Conservation (phyloP, 1,140 invertebrate species). For the Drosophila mojavensis region DNA sequence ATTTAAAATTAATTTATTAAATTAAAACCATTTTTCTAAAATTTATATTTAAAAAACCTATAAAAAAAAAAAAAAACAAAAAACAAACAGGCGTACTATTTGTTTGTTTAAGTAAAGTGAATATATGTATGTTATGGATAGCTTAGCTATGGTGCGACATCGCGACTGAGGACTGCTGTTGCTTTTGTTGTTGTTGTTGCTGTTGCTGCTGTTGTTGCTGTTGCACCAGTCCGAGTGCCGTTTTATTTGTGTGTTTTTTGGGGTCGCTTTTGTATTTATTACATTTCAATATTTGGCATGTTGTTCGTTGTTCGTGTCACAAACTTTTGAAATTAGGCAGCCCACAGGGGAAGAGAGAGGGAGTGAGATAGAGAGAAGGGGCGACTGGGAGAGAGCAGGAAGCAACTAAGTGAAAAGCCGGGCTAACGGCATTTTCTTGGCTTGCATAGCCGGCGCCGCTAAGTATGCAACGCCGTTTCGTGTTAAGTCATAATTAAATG, state of each 20-base stretch:
- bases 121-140: no score
- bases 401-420: neutral
- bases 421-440: constrained; percentile 46
- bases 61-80: no score
- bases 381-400: neutral
- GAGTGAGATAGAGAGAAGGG: neutral
- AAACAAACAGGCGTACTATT: no score
- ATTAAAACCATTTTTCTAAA: no score
- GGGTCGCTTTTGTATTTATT: constrained; percentile 56
- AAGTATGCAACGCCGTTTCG: constrained; percentile 70
- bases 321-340: constrained; percentile 54
- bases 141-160: no score
- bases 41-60: no score
- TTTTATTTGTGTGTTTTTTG: constrained; percentile 21
- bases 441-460: constrained; percentile 60
- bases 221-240: neutral
- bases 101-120: no score
- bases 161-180: no score
- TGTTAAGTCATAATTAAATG: constrained; percentile 80
- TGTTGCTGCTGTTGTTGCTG: neutral
- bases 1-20: no score
- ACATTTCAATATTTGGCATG: constrained; percentile 72
- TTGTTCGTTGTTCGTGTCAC: constrained; percentile 53
- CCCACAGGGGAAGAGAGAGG: constrained; percentile 1
- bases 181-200: no score